Evolutionary conservation across 1,140 invertebrate species (phyloP).

Genomic region (Zaprionus africanus): DNA sequence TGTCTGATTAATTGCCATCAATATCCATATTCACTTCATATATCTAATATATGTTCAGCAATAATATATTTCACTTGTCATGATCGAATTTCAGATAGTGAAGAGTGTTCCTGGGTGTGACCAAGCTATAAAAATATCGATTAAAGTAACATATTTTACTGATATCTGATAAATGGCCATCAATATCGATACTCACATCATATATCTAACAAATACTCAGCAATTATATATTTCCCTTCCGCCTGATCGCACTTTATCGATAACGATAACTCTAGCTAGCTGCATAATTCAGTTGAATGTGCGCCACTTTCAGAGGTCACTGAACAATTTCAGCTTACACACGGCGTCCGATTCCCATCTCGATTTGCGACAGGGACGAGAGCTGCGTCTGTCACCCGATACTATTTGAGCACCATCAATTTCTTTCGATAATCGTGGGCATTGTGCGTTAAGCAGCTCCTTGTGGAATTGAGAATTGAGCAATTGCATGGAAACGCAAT

Average conservation of each 20-base stretch:
- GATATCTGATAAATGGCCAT: no score
- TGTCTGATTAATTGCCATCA: no score
- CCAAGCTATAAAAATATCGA: no score
- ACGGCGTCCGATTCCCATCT: neutral
- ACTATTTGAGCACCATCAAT: conserved; percentile 51
- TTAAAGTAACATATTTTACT: no score
- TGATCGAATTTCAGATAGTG: no score
- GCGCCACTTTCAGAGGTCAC: conserved; percentile 19
- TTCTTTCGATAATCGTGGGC: conserved; percentile 46
- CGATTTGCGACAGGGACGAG: neutral
- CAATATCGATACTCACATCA: neutral
- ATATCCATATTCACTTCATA: no score
- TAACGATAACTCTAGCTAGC: neutral
- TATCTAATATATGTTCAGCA: no score
- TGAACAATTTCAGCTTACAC: conserved; percentile 13
- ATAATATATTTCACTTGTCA: no score
- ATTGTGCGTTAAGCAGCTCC: conserved; percentile 58
- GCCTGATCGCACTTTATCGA: conserved; percentile 9
- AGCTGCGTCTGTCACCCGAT: conserved; percentile 28
- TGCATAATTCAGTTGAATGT: neutral
- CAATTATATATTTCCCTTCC: neutral
- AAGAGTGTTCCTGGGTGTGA: no score
- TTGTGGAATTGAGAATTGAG: conserved; percentile 79
- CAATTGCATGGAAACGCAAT: conserved; percentile 82
- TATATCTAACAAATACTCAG: neutral